Base-by-base conservation (phyloP, 2,113 vertebrate species). In the Podarcis cretensis region DNA sequence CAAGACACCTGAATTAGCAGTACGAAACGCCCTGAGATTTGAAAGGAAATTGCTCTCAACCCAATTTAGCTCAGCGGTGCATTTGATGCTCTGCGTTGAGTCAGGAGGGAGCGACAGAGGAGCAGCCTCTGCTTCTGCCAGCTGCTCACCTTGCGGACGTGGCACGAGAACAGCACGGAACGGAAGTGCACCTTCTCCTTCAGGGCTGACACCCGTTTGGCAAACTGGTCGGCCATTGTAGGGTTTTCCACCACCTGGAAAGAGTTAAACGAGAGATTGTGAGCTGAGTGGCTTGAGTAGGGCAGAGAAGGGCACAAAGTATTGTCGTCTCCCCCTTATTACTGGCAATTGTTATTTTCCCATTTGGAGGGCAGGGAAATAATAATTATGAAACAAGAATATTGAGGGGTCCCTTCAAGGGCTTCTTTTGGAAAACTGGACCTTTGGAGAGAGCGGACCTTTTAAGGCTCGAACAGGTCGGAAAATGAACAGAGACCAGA, bases 81-180 rank as follows among this genome's bases (percentile, higher is more conserved):
- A 59, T n/a, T n/a, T 32, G 37, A 32, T 59, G 6, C 6, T 3
- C 14, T 13, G 9, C 2, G 10, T 25, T 12, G 21, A 21, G 25
- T 23, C 32, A 76, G 7, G 48, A 43, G 35, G 5, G 78, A 57
- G 27, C 6, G 14, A 32, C 4, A 30, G 30, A 23, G 40, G 48
- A 7, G 74, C 16, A 32, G 12, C 2, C 4, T 20, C 1, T 10
- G 32, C 25, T 63, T 12, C 4, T 1, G 9, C 12, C 0, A 3
- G 27, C 0, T 5, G 5, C 92, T 87, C 95, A 99, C 98, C 98
- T 99, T 99, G 23, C 98, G 97, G 81, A 98, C 97, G 3, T 98
- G 97, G 84, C 97, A 94, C 0, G 98, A 99, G 93, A 99, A 99
- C 80, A 99, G 96, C 84, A 99, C 96, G 0, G 95, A 90, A 48